Percentiles rank a stretch among this genome's conserved stretches.
Evolutionary conservation across 2,888 invertebrate species (phyloP).

Genomic region (Trichacis sp.): DNA sequence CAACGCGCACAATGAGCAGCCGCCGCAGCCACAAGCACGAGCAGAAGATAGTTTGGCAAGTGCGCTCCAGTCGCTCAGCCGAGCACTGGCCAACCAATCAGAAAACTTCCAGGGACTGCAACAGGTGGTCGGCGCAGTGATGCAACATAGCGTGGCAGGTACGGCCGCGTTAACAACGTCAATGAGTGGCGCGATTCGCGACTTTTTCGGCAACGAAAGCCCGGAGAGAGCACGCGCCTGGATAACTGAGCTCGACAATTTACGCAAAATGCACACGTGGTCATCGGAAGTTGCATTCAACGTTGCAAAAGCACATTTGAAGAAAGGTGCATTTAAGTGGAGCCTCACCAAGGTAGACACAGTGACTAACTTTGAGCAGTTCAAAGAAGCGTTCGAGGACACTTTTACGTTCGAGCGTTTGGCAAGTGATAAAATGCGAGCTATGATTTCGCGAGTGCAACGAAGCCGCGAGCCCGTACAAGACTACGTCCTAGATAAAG

Average conservation of each 20-base stretch:
- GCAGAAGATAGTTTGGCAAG: too few species aligned
- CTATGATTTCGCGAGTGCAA: slow-evolving; percentile 16
- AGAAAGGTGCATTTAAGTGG: not conserved
- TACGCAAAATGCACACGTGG: slow-evolving; percentile 12
- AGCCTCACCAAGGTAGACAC: not conserved
- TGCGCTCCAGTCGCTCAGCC: too few species aligned
- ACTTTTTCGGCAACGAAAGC: slow-evolving; percentile 23
- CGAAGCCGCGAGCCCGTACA: slow-evolving; percentile 3
- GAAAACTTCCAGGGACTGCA: not conserved
- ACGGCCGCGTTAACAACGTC: too few species aligned
- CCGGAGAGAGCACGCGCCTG: slow-evolving; percentile 23
- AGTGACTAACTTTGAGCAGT: not conserved
- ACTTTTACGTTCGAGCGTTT: slow-evolving; percentile 8
- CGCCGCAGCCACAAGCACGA: too few species aligned
- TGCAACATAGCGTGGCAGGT: too few species aligned
- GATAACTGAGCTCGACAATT: slow-evolving; percentile 12
- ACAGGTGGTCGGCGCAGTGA: too few species aligned
- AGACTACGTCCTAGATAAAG: slow-evolving; percentile 22
- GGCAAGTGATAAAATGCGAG: slow-evolving; percentile 12
- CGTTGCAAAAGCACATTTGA: slow-evolving; percentile 12
- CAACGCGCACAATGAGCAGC: too few species aligned
- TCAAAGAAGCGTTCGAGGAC: not conserved
- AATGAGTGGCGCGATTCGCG: not conserved
- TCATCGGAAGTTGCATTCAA: slow-evolving; percentile 5
- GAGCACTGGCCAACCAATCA: not conserved